These are phyloP conservation scores for Ophiodon elongatus DNA, from an alignment of 2,113 vertebrate species.

Conservation along the genomic window DNA sequence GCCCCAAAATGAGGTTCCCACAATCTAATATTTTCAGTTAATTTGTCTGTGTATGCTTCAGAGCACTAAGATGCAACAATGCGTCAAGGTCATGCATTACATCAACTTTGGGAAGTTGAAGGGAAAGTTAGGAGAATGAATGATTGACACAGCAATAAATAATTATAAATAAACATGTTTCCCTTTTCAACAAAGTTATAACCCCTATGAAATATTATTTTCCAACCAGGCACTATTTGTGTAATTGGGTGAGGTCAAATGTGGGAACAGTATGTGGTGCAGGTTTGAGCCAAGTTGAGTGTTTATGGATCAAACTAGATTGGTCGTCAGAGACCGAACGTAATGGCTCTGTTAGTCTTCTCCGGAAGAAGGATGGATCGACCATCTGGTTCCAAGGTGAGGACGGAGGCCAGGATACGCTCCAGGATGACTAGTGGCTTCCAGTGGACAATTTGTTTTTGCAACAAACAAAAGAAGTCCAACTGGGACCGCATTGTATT, in stretches of 20 bases:
- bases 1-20: not conserved
- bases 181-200: not conserved
- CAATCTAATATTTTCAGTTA: not conserved
- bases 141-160: not conserved
- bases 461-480: not conserved
- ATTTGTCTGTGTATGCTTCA: not conserved
- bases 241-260: conserved; percentile 53
- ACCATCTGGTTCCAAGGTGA: conserved; percentile 69
- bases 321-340: conserved; percentile 49
- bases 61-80: not conserved
- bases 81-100: not conserved
- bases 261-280: conserved; percentile 44
- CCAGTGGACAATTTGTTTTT: conserved; percentile 28
- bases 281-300: conserved; percentile 51
- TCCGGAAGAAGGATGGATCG: conserved; percentile 42
- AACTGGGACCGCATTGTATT: too few relatives aligned
- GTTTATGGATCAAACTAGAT: conserved; percentile 62
- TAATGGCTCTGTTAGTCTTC: conserved; percentile 61
- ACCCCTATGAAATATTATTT: conserved; percentile 41
- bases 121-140: not conserved
- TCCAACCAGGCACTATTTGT: conserved; percentile 39
- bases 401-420: conserved; percentile 38
- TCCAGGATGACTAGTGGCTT: conserved; percentile 5
- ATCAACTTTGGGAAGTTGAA: not conserved
- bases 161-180: not conserved